Evolutionary conservation across 2,888 invertebrate species (phyloP), one percentile per base, ranked within the genome.

Genomic region (Achlya flavicornis): DNA sequence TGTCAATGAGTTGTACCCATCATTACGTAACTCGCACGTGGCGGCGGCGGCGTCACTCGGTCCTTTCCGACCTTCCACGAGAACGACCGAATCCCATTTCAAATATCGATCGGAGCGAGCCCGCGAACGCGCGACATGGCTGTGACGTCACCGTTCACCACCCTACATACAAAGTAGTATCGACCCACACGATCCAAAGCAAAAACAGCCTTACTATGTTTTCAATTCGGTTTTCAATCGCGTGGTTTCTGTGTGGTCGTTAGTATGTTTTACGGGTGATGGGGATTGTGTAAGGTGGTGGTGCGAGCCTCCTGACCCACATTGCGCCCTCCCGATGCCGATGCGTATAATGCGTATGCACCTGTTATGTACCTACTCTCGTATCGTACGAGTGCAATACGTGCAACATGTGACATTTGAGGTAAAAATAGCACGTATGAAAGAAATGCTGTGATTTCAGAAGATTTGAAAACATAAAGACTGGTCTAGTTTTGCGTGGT

Each of bases 11-110:
- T 90, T 86, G 53, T 53, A 53, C 53, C 78, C 84, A 78, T 78
- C 72, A 81, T 93, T 93, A 88, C 90, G 89, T 90, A 93, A 93
- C 77, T 70, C 83, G 86, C 92, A 92, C 92, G 92, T 92, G 92
- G 90, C 80, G 53, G 19, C 19, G 53, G 72, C 65, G 68, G 74
- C 83, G 77, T 79, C 86, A 79, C 81, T 85, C 84, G 79, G 78
- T 71, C 62, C 67, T 74, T 71, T 71, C 84, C 90, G 90, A 88
- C 72, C 72, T 76, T 75, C 63, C 64, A 70, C 89, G 90, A 79
- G 79, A 78, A 80, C 71, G 64, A 74, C 82, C 91, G 90, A 89
- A 69, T 75, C 68, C 71, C 68, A 74, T 73, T 70, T 75, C 78
- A 70, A 83, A 88, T 89, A 90, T 91, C 90, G 91, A 92, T 86